Base-by-base conservation (phyloP, 2,113 vertebrate genomes). In the Pao palembangensis region DNA sequence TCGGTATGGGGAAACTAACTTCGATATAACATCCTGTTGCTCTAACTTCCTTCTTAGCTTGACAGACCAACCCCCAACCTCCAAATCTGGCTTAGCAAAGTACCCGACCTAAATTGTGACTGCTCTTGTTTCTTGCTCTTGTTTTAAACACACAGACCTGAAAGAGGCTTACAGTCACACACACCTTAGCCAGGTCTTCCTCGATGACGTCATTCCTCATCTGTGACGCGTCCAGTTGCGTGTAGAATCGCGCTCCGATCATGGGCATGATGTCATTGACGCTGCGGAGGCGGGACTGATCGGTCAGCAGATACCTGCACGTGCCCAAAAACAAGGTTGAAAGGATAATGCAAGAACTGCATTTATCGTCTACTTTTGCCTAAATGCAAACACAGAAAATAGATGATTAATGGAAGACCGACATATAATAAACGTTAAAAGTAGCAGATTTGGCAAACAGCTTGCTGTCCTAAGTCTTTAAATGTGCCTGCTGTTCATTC, bases 191-290 rank as follows among this genome's bases (percentile, higher is more conserved):
- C 78, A 99, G 90, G 74, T 99, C 97, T 79, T 99, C 96, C 86
- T 98, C 97, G 66, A 99, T 98, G 71, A 98, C 95, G 81, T 99
- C 97, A 78, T 98, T 99, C 87, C 97, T 92, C 97, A 99, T 98
- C 64, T 99, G 96, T 56, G 97, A 96, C 51, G 96, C 96, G 81
- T 98, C 96, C 83, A 99, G 84, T 43, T 99, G 97, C 57, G 97
- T 99, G 89, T 98, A 99, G 90, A 99, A 99, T 54, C 96, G 92
- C 50, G 97, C 97, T 82, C 97, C 97, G 49, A 99, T 99, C 97
- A 99, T 99, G 17, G 97, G 97, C 97, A 99, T 98, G 65, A 99
- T 98, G 90, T 99, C 97, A 73, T 99, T 99, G 75, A 99, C 96
- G 63, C 96, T 99, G 75, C 96, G 94, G 87, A 98, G 89, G 61